Percentiles rank a stretch among this genome's conserved stretches.
phyloP scores from a whole-genome alignment of 2,888 invertebrate species.

The Stictocephala bisonia region DNA sequence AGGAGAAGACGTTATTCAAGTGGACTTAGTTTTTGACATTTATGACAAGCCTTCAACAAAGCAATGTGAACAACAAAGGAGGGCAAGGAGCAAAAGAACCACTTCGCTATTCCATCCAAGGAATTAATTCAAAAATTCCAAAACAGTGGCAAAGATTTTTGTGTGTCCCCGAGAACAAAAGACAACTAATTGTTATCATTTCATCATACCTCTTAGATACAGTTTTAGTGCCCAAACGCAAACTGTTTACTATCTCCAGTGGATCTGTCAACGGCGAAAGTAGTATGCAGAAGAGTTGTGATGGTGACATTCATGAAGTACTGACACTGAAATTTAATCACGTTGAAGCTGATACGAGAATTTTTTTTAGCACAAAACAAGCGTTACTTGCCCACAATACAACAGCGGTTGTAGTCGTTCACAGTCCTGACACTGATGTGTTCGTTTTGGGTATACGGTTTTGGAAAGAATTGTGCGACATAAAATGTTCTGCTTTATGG shows the following conservation, averaged over 20 bases:
- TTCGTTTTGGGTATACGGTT: slow-evolving; percentile 19
- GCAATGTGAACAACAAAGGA: slow-evolving; percentile 32
- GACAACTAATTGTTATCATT: neutral
- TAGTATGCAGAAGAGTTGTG: neutral
- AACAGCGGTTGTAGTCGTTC: slow-evolving; percentile 16
- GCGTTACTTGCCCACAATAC: neutral
- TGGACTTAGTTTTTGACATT: slow-evolving; percentile 21
- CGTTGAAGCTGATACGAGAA: slow-evolving; percentile 11
- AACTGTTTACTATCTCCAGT: neutral
- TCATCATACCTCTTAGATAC: slow-evolving; percentile 12
- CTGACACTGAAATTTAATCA: neutral
- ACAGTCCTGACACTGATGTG: slow-evolving; percentile 17
- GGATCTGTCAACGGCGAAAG: slow-evolving; percentile 1
- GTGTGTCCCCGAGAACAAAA: slow-evolving; percentile 8
- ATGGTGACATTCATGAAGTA: neutral
- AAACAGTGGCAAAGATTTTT: slow-evolving; percentile 7
- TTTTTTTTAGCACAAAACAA: slow-evolving; percentile 16
- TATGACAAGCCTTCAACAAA: slow-evolving; percentile 32
- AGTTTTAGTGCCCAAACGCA: slow-evolving; percentile 17
- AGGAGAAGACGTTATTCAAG: slow-evolving; percentile 9
- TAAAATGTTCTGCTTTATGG: slow-evolving; percentile 14
- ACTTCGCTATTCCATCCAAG: slow-evolving; percentile 19
- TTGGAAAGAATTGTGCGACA: neutral
- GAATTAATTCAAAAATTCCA: slow-evolving; percentile 9
- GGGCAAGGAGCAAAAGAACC: slow-evolving; percentile 30